Conservation (phyloP, 2,797 vertebrate genomes). For the Cirrhinus mrigala region DNA sequence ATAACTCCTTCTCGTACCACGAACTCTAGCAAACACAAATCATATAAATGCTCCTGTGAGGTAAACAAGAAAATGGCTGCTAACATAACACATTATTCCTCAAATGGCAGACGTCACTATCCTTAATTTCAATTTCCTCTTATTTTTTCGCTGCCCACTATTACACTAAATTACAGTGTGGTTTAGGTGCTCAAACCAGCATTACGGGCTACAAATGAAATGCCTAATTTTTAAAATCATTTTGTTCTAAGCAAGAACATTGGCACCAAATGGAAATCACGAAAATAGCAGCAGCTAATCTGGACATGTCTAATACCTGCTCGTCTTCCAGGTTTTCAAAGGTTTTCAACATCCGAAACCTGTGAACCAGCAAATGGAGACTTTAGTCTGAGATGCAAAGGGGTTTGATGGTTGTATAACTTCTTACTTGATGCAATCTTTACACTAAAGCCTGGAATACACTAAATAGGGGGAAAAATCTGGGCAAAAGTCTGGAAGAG, state of each 20-base stretch:
- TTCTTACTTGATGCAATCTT: constrained; percentile 37
- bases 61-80: constrained; percentile 13
- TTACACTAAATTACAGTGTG: constrained; percentile 28
- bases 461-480: too few relatives aligned
- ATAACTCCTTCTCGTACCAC: neutral
- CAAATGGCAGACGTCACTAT: neutral
- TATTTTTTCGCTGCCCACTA: neutral
- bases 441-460: neutral
- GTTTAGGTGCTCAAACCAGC: neutral
- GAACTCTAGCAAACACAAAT: neutral
- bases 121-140: constrained; percentile 21
- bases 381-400: neutral
- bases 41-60: neutral
- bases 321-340: neutral
- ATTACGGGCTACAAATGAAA: constrained; percentile 17
- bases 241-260: constrained; percentile 23
- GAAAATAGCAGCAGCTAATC: neutral
- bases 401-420: constrained; percentile 27
- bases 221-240: neutral
- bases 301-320: neutral
- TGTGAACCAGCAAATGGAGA: constrained; percentile 38
- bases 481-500: too few relatives aligned
- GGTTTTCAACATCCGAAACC: neutral
- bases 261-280: neutral
- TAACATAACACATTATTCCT: constrained; percentile 27